These are phyloP conservation scores for Tribolium freemani DNA, from an alignment of 2,888 invertebrate species.

Conservation along the genomic window DNA sequence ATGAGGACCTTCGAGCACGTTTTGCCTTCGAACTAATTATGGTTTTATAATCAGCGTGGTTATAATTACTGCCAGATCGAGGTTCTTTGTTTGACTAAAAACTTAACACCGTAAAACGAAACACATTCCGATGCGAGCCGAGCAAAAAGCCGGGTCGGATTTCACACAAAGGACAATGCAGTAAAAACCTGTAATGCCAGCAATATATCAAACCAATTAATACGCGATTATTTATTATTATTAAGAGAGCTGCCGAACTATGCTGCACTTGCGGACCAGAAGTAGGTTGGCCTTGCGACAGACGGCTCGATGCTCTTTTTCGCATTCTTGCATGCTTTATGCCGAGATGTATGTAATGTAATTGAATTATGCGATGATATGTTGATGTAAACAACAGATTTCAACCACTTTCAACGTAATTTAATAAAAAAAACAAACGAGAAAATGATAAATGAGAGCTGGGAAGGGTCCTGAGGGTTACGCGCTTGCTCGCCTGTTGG, in stretches of 20 bases:
- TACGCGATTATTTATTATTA: conserved; percentile 67
- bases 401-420: not conserved
- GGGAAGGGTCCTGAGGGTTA: not conserved
- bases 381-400: not conserved
- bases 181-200: conserved; percentile 64
- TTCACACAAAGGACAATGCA: conserved; percentile 65
- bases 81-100: conserved; percentile 57
- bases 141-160: conserved; percentile 63
- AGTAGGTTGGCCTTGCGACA: conserved; percentile 46
- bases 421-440: conserved; percentile 3
- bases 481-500: conserved; percentile 4
- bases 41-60: conserved; percentile 47
- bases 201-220: conserved; percentile 69
- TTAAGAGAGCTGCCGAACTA: conserved; percentile 65
- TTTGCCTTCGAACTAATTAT: conserved; percentile 22
- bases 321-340: not conserved
- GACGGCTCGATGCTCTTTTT: conserved; percentile 12
- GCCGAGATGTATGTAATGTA: conserved; percentile 5
- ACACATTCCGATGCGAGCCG: conserved; percentile 62
- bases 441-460: not conserved
- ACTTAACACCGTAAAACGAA: conserved; percentile 59
- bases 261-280: conserved; percentile 48
- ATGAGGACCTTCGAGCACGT: too few relatives aligned
- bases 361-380: conserved; percentile 24
- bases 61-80: conserved; percentile 46